phyloP scores from a whole-genome alignment of 2,113 vertebrate genomes.

The Ia io region DNA sequence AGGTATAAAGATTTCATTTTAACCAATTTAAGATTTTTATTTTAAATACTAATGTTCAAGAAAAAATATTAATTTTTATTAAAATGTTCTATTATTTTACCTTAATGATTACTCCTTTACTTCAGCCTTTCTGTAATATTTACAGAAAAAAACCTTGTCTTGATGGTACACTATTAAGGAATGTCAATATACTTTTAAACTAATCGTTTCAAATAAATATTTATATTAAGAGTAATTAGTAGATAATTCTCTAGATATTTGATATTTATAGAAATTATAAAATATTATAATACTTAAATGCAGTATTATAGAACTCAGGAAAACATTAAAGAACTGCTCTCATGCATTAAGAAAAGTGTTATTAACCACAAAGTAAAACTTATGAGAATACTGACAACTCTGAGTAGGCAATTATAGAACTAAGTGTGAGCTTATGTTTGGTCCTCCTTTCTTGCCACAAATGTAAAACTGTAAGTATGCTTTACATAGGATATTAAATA shows the following conservation, averaged over 20 bases:
- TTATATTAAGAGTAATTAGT: not conserved
- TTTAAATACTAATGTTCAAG: too few species aligned
- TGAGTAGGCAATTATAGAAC: not conserved
- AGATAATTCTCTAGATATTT: not conserved
- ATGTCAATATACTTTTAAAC: not conserved
- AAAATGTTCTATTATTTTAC: too few species aligned
- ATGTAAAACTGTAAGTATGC: constrained; percentile 4
- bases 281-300: not conserved
- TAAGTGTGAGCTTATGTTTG: not conserved
- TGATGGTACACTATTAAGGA: not conserved
- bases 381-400: not conserved
- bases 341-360: not conserved
- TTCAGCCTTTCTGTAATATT: not conserved
- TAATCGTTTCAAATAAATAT: not conserved
- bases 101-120: too few species aligned
- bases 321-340: constrained; percentile 28
- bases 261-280: not conserved
- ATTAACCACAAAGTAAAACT: constrained; percentile 22
- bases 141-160: not conserved
- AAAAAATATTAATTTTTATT: too few species aligned
- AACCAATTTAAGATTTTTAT: too few species aligned
- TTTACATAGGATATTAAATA: constrained; percentile 17
- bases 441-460: not conserved
- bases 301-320: not conserved
- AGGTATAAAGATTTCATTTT: too few species aligned